phyloP scores from a whole-genome alignment of 2,113 vertebrate genomes.

The Cinclus mexicanus region DNA sequence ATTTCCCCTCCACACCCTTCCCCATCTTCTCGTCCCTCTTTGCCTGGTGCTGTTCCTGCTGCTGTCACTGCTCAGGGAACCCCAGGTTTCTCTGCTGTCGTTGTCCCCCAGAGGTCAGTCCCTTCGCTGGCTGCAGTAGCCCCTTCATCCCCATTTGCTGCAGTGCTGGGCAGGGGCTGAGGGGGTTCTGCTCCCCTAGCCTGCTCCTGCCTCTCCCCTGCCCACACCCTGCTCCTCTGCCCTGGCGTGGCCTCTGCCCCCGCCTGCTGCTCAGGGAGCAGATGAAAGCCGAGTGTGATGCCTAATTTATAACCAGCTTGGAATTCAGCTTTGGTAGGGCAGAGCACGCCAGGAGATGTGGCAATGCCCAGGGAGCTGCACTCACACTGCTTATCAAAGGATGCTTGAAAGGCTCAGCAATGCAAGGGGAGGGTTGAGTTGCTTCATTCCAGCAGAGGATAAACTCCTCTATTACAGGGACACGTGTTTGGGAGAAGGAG shows the following conservation, averaged over 20 bases:
- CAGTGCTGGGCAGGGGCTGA: neutral
- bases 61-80: neutral
- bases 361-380: conserved; percentile 36
- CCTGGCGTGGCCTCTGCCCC: conserved; percentile 48
- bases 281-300: conserved; percentile 19
- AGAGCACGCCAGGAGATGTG: conserved; percentile 54
- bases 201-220: neutral
- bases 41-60: neutral
- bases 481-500: conserved; percentile 46
- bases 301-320: conserved; percentile 40
- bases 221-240: conserved; percentile 9
- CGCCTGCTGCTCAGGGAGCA: neutral
- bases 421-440: conserved; percentile 41
- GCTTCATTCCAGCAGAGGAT: conserved; percentile 38
- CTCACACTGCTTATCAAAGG: conserved; percentile 60
- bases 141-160: neutral
- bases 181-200: neutral
- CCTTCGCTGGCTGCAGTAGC: neutral
- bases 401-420: conserved; percentile 47
- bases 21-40: neutral
- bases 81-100: neutral
- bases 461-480: conserved; percentile 35
- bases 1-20: neutral
- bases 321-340: conserved; percentile 41
- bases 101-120: neutral